Evolutionary conservation across 2,888 invertebrate genomes (phyloP), one percentile per base, ranked within the genome.

Genomic region (Plebejus anna): DNA sequence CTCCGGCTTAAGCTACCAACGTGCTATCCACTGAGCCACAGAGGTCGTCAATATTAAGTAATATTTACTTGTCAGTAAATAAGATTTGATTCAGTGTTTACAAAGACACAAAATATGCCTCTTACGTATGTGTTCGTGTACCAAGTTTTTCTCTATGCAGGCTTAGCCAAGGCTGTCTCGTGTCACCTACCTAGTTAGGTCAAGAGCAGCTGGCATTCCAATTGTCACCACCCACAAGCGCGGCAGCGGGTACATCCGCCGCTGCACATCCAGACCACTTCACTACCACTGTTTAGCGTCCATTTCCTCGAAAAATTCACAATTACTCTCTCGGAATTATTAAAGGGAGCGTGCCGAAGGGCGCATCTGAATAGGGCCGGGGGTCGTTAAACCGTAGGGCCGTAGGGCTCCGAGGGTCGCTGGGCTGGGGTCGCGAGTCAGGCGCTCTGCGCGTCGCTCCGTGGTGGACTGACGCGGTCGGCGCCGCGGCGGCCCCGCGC

Each of bases 131-230:
- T 57, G 3, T 57, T 16, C 16, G 57, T n/a, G 4, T 57, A n/a
- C 5, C 57, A 57, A 2, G 16, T 57, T 57, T 57, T 57, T 57
- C 57, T n/a, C 5, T 16, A 5, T n/a, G 57, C 57, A n/a, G 57
- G 16, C n/a, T 55, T 42, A 7, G 42, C 22, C 66, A 36, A 59
- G 61, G 61, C 9, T 59, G 61, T 28, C 13, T 4, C 9, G 11
- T 28, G n/a, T 32, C 1, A 51, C 32, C 28, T 51, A 93, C 93
- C 93, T 93, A 88, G 92, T 91, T 86, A 94, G 90, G 90, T 93
- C 93, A 91, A 94, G 92, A 90, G 93, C 93, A 89, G 92, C 89
- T 91, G 93, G 94, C 93, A 94, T 92, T 94, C 91, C 94, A 92
- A 89, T 88, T 88, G 88, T 87, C 86, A 89, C 87, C 84, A 88